These are phyloP conservation scores for Anguilla megastoma DNA, from an alignment of 2,797 vertebrate genomes.

Conservation along the genomic window DNA sequence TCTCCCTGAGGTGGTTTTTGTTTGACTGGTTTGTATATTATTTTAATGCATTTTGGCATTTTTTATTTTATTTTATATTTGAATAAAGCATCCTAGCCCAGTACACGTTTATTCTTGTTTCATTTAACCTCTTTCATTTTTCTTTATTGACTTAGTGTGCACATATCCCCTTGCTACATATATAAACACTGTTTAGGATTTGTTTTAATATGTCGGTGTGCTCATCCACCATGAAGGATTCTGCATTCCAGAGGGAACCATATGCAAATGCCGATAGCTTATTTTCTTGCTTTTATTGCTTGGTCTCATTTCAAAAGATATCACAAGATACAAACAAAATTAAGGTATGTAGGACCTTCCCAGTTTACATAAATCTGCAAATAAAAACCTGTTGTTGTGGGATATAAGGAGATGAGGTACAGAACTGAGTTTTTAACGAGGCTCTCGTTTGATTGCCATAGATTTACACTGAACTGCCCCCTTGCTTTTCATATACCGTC, in stretches of 20 bases:
- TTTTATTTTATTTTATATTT: not conserved
- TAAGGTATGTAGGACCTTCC: conserved; percentile 21
- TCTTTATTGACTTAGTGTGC: not conserved
- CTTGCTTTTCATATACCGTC: conserved; percentile 57
- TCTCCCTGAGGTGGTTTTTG: not conserved
- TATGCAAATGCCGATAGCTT: conserved; percentile 22
- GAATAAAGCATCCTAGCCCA: not conserved
- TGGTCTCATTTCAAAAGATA: conserved; percentile 17
- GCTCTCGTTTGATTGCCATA: conserved; percentile 66
- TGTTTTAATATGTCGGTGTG: conserved; percentile 33
- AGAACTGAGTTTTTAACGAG: not conserved
- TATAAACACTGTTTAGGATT: conserved; percentile 2
- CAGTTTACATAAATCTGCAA: conserved; percentile 28
- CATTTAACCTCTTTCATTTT: not conserved
- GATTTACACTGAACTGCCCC: not conserved
- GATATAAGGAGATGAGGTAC: conserved; percentile 25
- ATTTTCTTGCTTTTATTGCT: conserved; percentile 1
- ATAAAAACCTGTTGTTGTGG: conserved; percentile 10
- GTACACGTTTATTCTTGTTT: not conserved
- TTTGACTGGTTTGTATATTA: not conserved
- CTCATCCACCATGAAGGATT: not conserved
- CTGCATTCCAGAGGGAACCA: not conserved
- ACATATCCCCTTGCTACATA: not conserved
- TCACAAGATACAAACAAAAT: conserved; percentile 59
- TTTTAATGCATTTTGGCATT: not conserved